Evolutionary conservation across 2,888 invertebrate species (phyloP), one percentile per base, ranked within the genome.

Genomic region (Drosophila fulvimacula): DNA sequence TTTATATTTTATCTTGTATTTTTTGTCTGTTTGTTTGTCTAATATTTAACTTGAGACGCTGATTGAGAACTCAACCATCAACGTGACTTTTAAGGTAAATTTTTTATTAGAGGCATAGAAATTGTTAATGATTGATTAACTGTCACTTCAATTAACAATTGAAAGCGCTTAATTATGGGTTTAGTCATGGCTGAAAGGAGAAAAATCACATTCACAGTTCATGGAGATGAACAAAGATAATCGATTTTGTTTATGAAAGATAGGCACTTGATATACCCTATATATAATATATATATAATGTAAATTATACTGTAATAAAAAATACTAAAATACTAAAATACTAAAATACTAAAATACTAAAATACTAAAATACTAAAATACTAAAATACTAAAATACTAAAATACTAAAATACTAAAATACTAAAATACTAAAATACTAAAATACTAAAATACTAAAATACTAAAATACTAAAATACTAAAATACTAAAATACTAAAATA

Each of bases 51-150:
- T 51, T 24, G 15, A 44, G 38, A 48, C 36, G 44, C 53, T 62
- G 17, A 7, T 39, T 17, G 19, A 53, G 41, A 57, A 32, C 30
- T 46, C 46, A 36, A 0, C 11, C 21, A 17, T 21, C 46, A 52
- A 44, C 57, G 57, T 66, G 67, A 56, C 34, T 41, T 56, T 42
- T 17, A 13, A 36, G 36, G 36, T 60, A 58, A 7, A 46, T 63
- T 49, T 51, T 46, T 48, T 32, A 4, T 46, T 51, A 44, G n/a
- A 19, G 10, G 15, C 13, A 11, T 46, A 59, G 21, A 38, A 55
- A 39, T 62, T 49, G 63, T 44, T 64, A 69, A 79, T 79, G 67
- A 64, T 53, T 55, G 62, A 66, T 64, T 75, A 39, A 30, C 44
- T 52, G 57, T 61, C 51, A 68, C 42, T 53, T 76, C 36, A 51